These are phyloP conservation scores for Philopotamus ludificatus DNA, from an alignment of 1,140 invertebrate species.

Conservation along the genomic window DNA sequence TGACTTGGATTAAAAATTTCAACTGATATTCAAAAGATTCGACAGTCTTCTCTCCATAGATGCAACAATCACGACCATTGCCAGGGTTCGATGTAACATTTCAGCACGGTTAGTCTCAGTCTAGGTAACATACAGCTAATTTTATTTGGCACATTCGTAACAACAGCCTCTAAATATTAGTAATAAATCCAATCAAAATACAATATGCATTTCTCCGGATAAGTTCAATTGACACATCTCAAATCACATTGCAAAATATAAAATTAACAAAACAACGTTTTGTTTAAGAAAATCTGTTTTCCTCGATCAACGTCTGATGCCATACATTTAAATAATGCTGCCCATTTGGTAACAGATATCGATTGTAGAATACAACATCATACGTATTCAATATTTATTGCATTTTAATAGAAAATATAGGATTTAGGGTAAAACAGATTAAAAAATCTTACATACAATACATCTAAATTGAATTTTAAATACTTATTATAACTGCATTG, in stretches of 20 bases:
- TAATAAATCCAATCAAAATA: not conserved
- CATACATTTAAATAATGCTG: not conserved
- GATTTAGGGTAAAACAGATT: too few relatives aligned
- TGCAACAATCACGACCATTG: not conserved
- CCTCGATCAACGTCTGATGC: not conserved
- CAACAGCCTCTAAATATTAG: slow-evolving; percentile 1
- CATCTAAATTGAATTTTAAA: too few relatives aligned
- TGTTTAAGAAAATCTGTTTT: too few relatives aligned
- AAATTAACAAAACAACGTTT: not conserved
- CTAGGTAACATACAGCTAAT: slow-evolving; percentile 8
- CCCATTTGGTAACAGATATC: too few relatives aligned
- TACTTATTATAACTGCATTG: too few relatives aligned
- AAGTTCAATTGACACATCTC: too few relatives aligned
- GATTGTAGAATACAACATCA: too few relatives aligned
- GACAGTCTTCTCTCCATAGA: not conserved
- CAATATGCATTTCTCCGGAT: not conserved
- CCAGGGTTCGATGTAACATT: not conserved
- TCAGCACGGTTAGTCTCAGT: slow-evolving; percentile 5
- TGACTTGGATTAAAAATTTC: too few relatives aligned
- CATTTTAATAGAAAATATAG: too few relatives aligned
- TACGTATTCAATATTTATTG: too few relatives aligned
- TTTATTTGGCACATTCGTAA: slow-evolving; percentile 16
- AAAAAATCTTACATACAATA: too few relatives aligned
- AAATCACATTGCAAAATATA: not conserved
- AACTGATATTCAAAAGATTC: not conserved